Evolutionary conservation across 2,113 vertebrate genomes (phyloP).

Genomic region (Misgurnus anguillicaudatus): DNA sequence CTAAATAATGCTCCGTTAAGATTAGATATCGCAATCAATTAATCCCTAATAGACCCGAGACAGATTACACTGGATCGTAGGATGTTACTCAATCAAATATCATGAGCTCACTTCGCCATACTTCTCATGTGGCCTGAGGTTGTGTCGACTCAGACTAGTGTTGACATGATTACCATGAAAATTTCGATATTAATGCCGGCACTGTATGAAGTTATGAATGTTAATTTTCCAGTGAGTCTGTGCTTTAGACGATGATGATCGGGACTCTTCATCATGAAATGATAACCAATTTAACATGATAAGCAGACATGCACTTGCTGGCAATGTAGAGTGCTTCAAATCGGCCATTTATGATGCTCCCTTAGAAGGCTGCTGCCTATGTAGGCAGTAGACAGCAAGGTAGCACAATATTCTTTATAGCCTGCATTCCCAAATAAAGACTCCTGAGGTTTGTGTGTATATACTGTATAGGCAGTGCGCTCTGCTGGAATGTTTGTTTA

Average conservation of each 20-base stretch:
- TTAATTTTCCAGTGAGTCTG: neutral
- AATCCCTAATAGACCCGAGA: conserved; percentile 41
- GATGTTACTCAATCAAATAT: neutral
- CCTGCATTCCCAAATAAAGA: neutral
- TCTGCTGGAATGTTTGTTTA: conserved; percentile 28
- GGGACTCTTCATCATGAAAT: no score
- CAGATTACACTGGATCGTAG: conserved; percentile 33
- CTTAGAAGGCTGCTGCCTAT: no score
- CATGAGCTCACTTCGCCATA: neutral
- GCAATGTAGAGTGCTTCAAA: no score
- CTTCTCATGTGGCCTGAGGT: neutral
- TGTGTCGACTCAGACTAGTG: neutral
- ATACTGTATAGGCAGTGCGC: neutral
- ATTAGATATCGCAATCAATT: conserved; percentile 52
- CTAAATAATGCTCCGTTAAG: conserved; percentile 34
- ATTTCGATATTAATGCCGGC: neutral
- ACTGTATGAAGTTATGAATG: neutral
- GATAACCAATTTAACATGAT: no score
- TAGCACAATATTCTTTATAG: no score
- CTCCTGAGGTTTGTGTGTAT: neutral
- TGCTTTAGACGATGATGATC: neutral
- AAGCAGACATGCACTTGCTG: no score
- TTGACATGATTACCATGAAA: conserved; percentile 31
- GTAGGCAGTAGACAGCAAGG: no score
- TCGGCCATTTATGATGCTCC: no score